Percentiles rank a stretch among this genome's conserved stretches.
phyloP scores from a whole-genome alignment of 2,113 vertebrate genomes.

The Myrmophylax atrothorax region DNA sequence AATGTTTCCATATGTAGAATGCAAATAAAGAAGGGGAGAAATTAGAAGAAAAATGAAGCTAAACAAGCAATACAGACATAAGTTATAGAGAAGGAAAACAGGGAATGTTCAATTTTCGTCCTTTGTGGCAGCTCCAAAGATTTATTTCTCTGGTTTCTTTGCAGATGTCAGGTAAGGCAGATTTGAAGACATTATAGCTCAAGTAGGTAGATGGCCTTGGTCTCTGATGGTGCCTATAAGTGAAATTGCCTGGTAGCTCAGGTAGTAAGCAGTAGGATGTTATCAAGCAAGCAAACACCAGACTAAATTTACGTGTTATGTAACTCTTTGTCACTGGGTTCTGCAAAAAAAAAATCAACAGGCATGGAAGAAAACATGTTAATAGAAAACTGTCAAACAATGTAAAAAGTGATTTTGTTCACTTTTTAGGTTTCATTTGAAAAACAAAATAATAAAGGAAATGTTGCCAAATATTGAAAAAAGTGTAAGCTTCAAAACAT shows the following conservation, averaged over 20 bases:
- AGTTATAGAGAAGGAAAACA: not conserved
- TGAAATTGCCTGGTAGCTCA: not conserved
- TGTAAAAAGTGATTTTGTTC: not conserved
- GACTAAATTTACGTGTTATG: not conserved
- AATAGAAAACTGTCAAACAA: not conserved
- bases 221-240: not conserved
- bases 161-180: not conserved
- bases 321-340: not conserved
- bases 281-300: not conserved
- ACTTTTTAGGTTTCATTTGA: not conserved
- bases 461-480: not conserved
- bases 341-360: not conserved
- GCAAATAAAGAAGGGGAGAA: not conserved
- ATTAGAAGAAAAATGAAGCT: not conserved
- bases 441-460: not conserved
- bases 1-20: not conserved
- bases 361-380: not conserved
- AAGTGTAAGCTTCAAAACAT: not conserved
- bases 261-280: not conserved
- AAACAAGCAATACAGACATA: not conserved
- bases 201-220: not conserved
- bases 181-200: not conserved
- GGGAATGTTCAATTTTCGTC: accelerated
- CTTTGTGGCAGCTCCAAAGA: not conserved
- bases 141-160: not conserved